These are phyloP conservation scores for Pyrocoelia pectoralis DNA, from an alignment of 2,888 invertebrate genomes.

Conservation along the genomic window DNA sequence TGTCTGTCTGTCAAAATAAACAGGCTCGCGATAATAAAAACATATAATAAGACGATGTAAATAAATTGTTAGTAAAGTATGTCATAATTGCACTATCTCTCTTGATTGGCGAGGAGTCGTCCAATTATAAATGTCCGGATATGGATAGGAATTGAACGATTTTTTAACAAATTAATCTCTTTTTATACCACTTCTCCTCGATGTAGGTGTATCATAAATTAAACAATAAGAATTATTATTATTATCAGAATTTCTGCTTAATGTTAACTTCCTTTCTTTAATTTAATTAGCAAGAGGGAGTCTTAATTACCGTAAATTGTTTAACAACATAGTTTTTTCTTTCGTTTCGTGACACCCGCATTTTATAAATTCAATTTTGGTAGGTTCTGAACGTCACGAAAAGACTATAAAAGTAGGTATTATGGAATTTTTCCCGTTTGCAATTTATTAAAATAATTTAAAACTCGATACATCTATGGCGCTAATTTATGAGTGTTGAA, in stretches of 20 bases:
- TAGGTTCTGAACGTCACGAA: not conserved
- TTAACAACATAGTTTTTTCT: not conserved
- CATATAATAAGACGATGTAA: not conserved
- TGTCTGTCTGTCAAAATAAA: not conserved
- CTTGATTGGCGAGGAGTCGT: not conserved
- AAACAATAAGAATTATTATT: not conserved
- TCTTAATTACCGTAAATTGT: not conserved
- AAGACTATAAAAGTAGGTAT: not conserved
- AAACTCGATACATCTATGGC: no score
- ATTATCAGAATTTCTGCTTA: not conserved
- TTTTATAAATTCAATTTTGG: not conserved
- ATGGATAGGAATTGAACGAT: not conserved
- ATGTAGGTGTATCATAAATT: not conserved
- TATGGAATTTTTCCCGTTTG: no score
- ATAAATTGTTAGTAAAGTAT: not conserved
- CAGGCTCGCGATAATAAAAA: slow-evolving; percentile 14
- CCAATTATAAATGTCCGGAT: not conserved
- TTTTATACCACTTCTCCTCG: not conserved
- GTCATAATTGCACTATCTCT: not conserved
- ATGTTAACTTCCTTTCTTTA: not conserved
- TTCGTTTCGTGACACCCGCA: not conserved
- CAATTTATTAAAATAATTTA: no score
- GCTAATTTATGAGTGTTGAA: no score
- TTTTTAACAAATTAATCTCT: not conserved
- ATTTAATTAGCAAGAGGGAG: not conserved